Base-by-base conservation (phyloP, 92 coral and sea anemone genomes). In the Phymanthus crucifer region DNA sequence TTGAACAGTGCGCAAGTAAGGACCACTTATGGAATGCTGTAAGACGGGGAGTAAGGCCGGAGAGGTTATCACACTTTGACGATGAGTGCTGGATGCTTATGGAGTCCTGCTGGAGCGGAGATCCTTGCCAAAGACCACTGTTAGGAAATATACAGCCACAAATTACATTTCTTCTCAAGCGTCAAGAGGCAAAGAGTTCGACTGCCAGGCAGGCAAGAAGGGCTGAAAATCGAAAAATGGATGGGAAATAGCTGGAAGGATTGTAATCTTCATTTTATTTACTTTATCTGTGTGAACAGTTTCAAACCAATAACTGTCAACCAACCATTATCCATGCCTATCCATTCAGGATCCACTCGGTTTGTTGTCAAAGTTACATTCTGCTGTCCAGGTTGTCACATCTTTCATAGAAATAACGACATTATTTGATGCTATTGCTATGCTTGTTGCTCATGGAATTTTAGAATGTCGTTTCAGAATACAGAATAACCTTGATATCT, bases 11-110 rank as follows among this genome's bases (percentile, higher is more conserved):
- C 67, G 95, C 97, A 3, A 96, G 99, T 38, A 96, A 96, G 71
- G 99, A 96, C 74, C 99, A 96, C 80, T 82, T 96, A 66, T 96
- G 99, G 99, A 90, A 93, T 48, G 91, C 98, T 32, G 99, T 96
- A 64, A 91, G 97, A 32, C 90, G 91, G 45, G 99, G 99, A 31
- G 94, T 94, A 24, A 90, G 99, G 32, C 99, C 99, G 8, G 99
- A 96, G 77, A 88, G 98, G 40, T 81, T 96, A 67, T 83, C 93
- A 9, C 93, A 93, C 78, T 96, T 96, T 75, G 94, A 87, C 33
- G 98, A 96, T n/a, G 98, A 96, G 1, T 91, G 99, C 76, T 96
- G 99, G 99, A 79, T 67, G 11, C 73, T 96, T 58, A 96, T 96
- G 99, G 98, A 91, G 77, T 78, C 87, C n/a, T 96, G 99, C 70